Evolutionary conservation across 1,140 invertebrate genomes (phyloP).

Genomic region (Brachionus manjavacas): DNA sequence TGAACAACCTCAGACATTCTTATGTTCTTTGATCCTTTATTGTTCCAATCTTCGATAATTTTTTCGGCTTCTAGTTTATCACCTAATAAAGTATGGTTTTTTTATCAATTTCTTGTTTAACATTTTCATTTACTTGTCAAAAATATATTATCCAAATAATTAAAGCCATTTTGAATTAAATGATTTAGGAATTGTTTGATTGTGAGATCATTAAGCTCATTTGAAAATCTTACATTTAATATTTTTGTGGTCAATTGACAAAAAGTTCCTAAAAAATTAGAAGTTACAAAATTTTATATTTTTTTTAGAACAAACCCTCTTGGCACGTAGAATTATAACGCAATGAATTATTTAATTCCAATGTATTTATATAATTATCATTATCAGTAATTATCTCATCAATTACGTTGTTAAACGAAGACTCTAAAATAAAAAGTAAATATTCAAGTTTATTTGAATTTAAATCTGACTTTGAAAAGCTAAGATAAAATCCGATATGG

Average conservation of each 20-base stretch:
- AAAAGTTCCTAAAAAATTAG: not conserved
- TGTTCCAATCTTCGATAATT: not conserved
- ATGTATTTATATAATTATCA: not conserved
- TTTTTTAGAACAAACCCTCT: not conserved
- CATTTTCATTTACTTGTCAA: not conserved
- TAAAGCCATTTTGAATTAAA: not conserved
- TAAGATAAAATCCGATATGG: not conserved
- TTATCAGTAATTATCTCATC: not conserved
- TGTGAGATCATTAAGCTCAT: not conserved
- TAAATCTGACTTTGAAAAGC: not conserved
- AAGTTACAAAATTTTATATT: not conserved
- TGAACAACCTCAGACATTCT: not conserved
- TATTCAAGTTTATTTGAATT: not conserved
- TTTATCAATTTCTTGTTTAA: not conserved
- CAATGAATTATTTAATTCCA: not conserved
- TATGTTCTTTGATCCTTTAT: not conserved
- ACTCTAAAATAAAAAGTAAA: not conserved
- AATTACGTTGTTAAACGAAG: not conserved
- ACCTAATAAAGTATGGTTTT: not conserved
- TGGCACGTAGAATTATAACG: not conserved
- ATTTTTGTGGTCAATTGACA: not conserved
- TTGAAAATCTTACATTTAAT: conserved; percentile 2
- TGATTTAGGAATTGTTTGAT: conserved; percentile 1
- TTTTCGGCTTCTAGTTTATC: conserved; percentile 3
- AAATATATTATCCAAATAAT: not conserved